Percentiles rank a stretch among this genome's conserved stretches.
phyloP scores from a whole-genome alignment of 2,888 invertebrate genomes.

The Microdon myrmicae region DNA sequence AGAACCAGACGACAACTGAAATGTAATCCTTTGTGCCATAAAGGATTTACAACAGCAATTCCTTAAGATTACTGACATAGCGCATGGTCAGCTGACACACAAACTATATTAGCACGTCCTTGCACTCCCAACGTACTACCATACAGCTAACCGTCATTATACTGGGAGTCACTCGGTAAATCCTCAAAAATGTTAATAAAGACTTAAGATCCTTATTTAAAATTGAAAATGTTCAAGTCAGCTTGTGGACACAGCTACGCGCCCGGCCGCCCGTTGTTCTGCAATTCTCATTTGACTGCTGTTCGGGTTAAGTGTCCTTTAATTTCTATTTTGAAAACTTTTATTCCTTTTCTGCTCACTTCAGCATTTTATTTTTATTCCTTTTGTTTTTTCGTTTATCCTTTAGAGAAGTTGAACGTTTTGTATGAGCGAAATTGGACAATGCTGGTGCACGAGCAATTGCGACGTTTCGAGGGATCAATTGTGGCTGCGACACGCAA shows the following conservation, averaged over 20 bases:
- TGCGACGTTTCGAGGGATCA: slow-evolving; percentile 81
- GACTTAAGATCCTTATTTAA: too few relatives aligned
- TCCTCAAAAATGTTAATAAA: too few relatives aligned
- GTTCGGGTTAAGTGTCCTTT: slow-evolving; percentile 22
- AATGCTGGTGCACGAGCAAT: slow-evolving; percentile 78
- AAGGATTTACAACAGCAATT: too few relatives aligned
- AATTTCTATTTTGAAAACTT: slow-evolving; percentile 11
- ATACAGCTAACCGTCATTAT: too few relatives aligned
- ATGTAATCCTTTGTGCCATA: too few relatives aligned
- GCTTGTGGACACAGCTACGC: slow-evolving; percentile 12
- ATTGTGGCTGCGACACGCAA: slow-evolving; percentile 81
- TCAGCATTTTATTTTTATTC: slow-evolving; percentile 13
- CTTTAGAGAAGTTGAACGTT: slow-evolving; percentile 81
- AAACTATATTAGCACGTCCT: too few relatives aligned
- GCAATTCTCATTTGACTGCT: slow-evolving; percentile 27
- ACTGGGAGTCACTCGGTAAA: too few relatives aligned
- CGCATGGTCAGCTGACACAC: too few relatives aligned
- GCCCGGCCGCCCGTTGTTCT: slow-evolving; percentile 16
- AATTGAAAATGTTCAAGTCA: too few relatives aligned
- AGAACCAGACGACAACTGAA: too few relatives aligned
- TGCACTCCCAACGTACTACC: too few relatives aligned
- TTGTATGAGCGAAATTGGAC: slow-evolving; percentile 88
- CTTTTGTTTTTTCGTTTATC: slow-evolving; percentile 26
- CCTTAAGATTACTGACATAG: too few relatives aligned
- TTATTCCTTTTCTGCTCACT: slow-evolving; percentile 18